These are phyloP conservation scores for Halcyon smyrnensis DNA, from an alignment of 2,797 vertebrate species.

Conservation along the genomic window DNA sequence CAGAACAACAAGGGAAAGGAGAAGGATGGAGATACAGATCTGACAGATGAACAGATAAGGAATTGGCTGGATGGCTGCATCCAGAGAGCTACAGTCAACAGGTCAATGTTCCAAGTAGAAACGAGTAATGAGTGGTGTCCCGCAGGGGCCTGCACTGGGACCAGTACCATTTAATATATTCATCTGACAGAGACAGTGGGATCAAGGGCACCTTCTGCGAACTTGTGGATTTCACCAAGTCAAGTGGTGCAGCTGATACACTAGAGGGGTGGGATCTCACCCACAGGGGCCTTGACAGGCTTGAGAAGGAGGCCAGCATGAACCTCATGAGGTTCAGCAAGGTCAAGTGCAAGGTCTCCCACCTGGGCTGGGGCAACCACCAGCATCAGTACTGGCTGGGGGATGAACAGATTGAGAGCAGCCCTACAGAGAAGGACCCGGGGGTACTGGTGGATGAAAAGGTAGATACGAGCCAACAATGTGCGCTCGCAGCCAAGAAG, in stretches of 20 bases:
- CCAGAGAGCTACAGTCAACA: background rate
- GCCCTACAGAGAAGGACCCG: background rate
- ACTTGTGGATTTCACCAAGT: background rate
- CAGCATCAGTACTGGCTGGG: rapidly evolving
- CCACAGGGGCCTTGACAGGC: background rate
- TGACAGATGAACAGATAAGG: background rate
- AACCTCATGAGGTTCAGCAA: background rate
- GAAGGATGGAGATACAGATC: rapidly evolving
- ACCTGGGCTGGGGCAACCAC: no score
- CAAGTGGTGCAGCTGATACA: rapidly evolving
- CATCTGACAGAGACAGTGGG: background rate
- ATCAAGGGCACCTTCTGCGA: rapidly evolving
- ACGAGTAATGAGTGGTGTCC: background rate
- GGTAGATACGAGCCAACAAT: background rate
- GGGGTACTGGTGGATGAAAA: background rate
- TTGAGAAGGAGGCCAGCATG: rapidly evolving
- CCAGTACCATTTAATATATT: background rate
- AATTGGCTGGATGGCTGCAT: background rate
- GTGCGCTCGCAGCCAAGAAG: rapidly evolving
- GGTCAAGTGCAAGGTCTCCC: background rate
- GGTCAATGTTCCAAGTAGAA: background rate
- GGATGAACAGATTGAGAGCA: background rate
- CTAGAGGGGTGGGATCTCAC: background rate
- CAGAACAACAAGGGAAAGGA: background rate
- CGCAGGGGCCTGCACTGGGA: rapidly evolving